These are phyloP conservation scores for Eupristina koningsbergeri DNA, from an alignment of 1,140 invertebrate genomes.

Conservation along the genomic window DNA sequence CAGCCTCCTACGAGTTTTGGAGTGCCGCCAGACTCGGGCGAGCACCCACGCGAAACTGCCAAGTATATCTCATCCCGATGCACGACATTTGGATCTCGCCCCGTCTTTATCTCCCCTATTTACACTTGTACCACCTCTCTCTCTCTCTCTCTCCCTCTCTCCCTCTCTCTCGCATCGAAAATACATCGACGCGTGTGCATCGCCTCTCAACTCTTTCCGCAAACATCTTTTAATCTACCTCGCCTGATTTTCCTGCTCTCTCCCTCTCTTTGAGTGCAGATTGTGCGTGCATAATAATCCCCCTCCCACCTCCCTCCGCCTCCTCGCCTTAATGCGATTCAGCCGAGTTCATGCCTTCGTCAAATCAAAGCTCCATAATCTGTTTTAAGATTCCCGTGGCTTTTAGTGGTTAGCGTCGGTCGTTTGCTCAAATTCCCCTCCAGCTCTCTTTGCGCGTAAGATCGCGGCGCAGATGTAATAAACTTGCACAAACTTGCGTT, in stretches of 20 bases:
- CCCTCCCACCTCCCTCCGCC: too few species aligned
- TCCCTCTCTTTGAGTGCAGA: too few species aligned
- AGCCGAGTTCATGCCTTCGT: too few species aligned
- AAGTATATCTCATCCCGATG: slow-evolving; percentile 46
- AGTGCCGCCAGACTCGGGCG: slow-evolving; percentile 64
- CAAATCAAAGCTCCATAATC: too few species aligned
- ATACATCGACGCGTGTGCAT: slow-evolving; percentile 37
- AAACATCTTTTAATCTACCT: neutral
- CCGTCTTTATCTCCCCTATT: too few species aligned
- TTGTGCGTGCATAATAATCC: too few species aligned
- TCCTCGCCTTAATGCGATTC: too few species aligned
- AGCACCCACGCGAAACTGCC: slow-evolving; percentile 65
- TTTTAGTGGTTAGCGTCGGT: too few species aligned
- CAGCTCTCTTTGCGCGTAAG: neutral
- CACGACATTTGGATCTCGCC: slow-evolving; percentile 13
- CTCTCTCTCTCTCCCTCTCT: neutral
- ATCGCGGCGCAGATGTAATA: neutral
- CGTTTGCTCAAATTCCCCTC: too few species aligned
- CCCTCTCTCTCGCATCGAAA: slow-evolving; percentile 14
- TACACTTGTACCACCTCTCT: too few species aligned
- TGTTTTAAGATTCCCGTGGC: too few species aligned
- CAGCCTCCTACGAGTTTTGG: slow-evolving; percentile 72
- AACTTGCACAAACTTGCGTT: neutral
- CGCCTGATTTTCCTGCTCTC: too few species aligned
- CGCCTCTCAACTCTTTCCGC: neutral